Evolutionary conservation across 2,888 invertebrate species (phyloP).

Genomic region (Zygothrica quintamaculata): DNA sequence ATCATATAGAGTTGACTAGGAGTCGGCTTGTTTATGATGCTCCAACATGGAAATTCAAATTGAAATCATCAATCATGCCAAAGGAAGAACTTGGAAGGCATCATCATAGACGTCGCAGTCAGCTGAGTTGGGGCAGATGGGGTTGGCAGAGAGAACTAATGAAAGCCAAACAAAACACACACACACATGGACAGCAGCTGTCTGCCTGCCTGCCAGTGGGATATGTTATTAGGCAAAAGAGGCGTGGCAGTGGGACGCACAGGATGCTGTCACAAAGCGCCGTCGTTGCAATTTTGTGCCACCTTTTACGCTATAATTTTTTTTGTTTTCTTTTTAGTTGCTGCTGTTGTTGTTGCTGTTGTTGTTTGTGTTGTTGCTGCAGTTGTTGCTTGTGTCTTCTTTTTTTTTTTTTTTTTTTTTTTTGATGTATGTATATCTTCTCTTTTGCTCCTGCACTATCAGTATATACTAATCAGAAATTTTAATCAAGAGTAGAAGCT

Average conservation of each 20-base stretch:
- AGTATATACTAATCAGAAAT: constrained; percentile 76
- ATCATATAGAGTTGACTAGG: no score
- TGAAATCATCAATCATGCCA: constrained; percentile 80
- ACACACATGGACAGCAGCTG: constrained; percentile 42
- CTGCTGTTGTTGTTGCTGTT: constrained; percentile 6
- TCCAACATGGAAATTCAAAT: constrained; percentile 78
- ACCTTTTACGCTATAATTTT: constrained; percentile 58
- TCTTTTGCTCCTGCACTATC: constrained; percentile 62
- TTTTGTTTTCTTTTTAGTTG: no score
- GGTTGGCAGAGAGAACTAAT: constrained; percentile 55
- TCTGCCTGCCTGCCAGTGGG: constrained; percentile 41
- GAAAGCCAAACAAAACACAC: constrained; percentile 69
- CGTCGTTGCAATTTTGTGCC: constrained; percentile 75
- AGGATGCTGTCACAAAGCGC: constrained; percentile 70
- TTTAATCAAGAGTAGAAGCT: constrained; percentile 72
- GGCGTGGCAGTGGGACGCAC: constrained; percentile 28
- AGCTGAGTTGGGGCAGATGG: constrained; percentile 20
- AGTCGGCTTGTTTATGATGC: constrained; percentile 65
- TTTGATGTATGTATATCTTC: constrained; percentile 64
- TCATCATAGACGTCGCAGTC: constrained; percentile 29
- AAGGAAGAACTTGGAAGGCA: constrained; percentile 45
- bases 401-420: constrained; percentile 17
- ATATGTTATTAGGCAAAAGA: constrained; percentile 70
- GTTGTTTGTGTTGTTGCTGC: constrained; percentile 9
- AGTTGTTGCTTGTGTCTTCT: constrained; percentile 23